Evolutionary conservation across 2,113 vertebrate species (phyloP).

Genomic region (Lamprologus ornatipinnis): DNA sequence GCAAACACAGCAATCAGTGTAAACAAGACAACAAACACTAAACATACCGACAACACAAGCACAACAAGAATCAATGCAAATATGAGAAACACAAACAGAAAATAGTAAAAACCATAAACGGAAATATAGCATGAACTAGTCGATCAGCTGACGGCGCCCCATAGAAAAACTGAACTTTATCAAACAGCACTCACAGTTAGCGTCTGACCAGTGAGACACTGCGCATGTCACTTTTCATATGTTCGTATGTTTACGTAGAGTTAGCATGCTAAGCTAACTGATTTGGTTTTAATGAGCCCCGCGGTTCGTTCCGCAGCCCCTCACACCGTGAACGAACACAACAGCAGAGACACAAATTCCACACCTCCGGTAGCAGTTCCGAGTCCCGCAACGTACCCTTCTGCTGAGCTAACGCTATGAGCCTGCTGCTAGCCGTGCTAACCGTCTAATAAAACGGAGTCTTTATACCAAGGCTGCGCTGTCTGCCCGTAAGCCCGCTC

Average conservation of each 20-base stretch:
- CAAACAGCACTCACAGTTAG: neutral
- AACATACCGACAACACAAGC: neutral
- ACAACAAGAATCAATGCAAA: neutral
- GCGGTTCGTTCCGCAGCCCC: neutral
- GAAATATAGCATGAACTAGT: neutral
- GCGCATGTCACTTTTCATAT: slow-evolving; percentile 11
- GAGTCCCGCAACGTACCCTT: neutral
- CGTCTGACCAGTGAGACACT: neutral
- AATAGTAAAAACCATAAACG: neutral
- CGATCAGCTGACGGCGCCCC: neutral
- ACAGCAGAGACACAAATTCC: neutral
- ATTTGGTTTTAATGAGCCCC: neutral
- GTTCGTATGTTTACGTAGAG: slow-evolving; percentile 42
- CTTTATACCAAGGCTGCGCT: slow-evolving; percentile 17
- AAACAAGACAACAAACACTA: neutral
- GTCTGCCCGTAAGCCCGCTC: no score
- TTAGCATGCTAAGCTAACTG: slow-evolving; percentile 54
- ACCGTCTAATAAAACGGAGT: slow-evolving; percentile 3
- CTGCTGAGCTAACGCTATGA: neutral
- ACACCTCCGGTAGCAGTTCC: neutral
- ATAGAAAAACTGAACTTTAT: neutral
- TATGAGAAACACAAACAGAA: neutral
- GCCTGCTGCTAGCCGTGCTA: slow-evolving; percentile 11
- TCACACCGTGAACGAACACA: neutral
- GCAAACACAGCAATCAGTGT: neutral